A percentile compares a stretch with the other conserved stretches of the same genome.
phyloP scores from a whole-genome alignment of 2,797 vertebrate genomes.

The Gobio occitaniae region DNA sequence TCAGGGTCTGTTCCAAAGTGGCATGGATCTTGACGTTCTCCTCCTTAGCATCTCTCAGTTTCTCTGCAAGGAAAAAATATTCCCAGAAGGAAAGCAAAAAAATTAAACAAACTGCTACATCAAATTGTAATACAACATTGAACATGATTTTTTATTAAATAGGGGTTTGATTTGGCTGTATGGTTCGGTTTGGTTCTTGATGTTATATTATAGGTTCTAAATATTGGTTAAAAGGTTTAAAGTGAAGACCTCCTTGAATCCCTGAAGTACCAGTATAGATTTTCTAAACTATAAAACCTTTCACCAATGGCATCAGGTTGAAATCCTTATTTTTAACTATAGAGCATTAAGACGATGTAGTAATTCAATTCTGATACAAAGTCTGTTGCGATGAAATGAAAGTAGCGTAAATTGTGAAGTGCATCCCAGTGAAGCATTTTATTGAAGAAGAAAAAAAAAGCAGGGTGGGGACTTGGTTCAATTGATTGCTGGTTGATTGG shows the following conservation, averaged over 20 bases:
- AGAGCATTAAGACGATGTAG: not conserved
- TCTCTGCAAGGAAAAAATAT: conserved; percentile 76
- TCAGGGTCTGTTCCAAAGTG: conserved; percentile 88
- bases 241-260: not conserved
- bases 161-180: not conserved
- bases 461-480: not conserved
- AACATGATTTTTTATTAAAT: not conserved
- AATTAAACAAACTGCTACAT: not conserved
- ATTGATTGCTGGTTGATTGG: not conserved
- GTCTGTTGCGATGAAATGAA: not conserved
- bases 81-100: not conserved
- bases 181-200: not conserved
- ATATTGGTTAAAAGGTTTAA: not conserved
- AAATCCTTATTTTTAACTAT: not conserved
- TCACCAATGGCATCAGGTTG: not conserved
- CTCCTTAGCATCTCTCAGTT: conserved; percentile 85
- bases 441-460: too few species aligned
- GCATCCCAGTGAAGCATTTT: not conserved
- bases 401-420: not conserved
- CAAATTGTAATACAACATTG: not conserved
- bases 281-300: not conserved
- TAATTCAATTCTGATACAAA: not conserved
- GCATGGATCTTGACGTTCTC: conserved; percentile 86
- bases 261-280: not conserved
- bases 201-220: not conserved